Conservation (phyloP, 2,797 vertebrate genomes). For the Potorous gilbertii region DNA sequence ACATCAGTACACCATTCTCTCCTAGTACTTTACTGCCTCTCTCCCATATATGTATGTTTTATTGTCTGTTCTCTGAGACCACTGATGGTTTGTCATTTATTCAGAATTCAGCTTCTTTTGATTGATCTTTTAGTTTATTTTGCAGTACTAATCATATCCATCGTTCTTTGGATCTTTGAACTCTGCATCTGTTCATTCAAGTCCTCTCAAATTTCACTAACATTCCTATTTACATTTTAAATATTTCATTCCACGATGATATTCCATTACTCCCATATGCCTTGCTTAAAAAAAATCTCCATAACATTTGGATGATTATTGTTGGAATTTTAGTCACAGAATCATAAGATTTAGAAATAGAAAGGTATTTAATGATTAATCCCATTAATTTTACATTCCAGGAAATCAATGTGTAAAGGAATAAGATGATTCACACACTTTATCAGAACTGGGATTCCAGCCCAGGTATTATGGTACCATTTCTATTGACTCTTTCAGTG, state of each 20-base stretch:
- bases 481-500: not conserved
- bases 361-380: not conserved
- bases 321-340: not conserved
- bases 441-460: not conserved
- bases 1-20: not conserved
- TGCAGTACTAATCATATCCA: not conserved
- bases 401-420: not conserved
- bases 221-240: not conserved
- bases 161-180: not conserved
- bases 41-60: not conserved
- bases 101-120: not conserved
- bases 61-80: not conserved
- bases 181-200: not conserved
- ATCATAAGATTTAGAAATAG: not conserved
- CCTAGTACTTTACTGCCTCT: not conserved
- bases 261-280: not conserved
- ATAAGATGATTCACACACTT: not conserved
- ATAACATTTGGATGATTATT: not conserved
- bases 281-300: slow-evolving; percentile 42
- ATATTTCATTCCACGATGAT: not conserved
- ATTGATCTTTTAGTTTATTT: not conserved
- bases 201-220: not conserved
- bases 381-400: not conserved
- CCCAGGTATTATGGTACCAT: not conserved
- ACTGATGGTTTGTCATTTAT: not conserved